These are phyloP conservation scores for Typhlichthys eigenmanni DNA, from an alignment of 2,797 vertebrate genomes.

Conservation along the genomic window DNA sequence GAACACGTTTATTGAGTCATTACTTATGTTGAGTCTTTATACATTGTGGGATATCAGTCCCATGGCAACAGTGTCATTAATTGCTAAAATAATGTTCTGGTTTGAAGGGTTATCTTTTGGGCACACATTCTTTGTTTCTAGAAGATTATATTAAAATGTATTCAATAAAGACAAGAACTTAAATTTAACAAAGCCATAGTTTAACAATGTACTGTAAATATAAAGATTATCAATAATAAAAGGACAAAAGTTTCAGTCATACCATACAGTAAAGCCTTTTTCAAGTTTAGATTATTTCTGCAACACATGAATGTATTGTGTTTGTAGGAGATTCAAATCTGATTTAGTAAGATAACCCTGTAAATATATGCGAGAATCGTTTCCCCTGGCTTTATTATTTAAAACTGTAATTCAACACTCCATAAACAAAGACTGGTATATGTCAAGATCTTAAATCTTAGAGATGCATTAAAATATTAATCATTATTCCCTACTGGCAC, in stretches of 20 bases:
- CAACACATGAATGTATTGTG: background rate
- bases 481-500: no score
- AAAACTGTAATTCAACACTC: no score
- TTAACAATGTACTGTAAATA: conserved; percentile 9
- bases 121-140: conserved; percentile 11
- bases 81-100: conserved; percentile 17
- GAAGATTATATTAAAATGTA: background rate
- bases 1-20: conserved; percentile 31
- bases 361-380: no score
- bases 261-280: background rate
- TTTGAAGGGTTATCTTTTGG: conserved; percentile 4
- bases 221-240: background rate
- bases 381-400: no score
- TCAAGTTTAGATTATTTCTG: background rate
- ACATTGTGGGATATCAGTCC: conserved; percentile 16
- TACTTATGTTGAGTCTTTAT: conserved; percentile 55
- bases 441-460: no score
- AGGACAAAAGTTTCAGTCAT: no score
- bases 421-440: no score
- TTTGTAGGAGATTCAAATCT: no score
- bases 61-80: conserved; percentile 24
- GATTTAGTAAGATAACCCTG: no score
- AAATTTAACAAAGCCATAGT: conserved; percentile 10
- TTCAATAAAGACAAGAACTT: conserved; percentile 1
- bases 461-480: no score